phyloP scores from a whole-genome alignment of 1,140 invertebrate genomes.

The Philopotamus ludificatus region DNA sequence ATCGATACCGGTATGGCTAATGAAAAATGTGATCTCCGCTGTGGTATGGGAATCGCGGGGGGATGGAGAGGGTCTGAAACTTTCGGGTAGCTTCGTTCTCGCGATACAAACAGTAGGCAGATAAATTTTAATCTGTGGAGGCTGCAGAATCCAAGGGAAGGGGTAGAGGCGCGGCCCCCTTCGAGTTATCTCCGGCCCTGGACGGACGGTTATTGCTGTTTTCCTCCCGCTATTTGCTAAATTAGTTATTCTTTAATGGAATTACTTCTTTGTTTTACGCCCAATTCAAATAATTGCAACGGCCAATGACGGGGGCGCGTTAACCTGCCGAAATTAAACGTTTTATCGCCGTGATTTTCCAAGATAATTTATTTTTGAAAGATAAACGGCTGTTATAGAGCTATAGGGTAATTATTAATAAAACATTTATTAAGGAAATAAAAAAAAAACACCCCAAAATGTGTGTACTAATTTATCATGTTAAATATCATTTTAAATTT shows the following conservation, averaged over 20 bases:
- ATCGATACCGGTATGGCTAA: not conserved
- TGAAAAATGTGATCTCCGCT: slow-evolving; percentile 25
- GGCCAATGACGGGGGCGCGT: slow-evolving; percentile 12
- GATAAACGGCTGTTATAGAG: too few relatives aligned
- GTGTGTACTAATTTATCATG: too few relatives aligned
- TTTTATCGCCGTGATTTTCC: not conserved
- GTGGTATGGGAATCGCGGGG: not conserved
- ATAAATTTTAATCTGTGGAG: slow-evolving; percentile 25
- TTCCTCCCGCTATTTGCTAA: slow-evolving; percentile 30
- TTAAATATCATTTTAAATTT: too few relatives aligned
- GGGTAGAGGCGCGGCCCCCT: too few relatives aligned
- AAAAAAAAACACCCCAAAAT: too few relatives aligned
- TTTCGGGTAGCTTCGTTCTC: not conserved
- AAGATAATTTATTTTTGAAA: too few relatives aligned
- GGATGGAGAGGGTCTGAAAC: not conserved
- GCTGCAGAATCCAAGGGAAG: not conserved
- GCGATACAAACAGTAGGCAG: slow-evolving; percentile 12
- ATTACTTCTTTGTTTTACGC: slow-evolving; percentile 26
- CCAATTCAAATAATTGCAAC: slow-evolving; percentile 15
- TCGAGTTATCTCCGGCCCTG: slow-evolving; percentile 14
- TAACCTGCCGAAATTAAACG: not conserved
- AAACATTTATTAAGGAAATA: too few relatives aligned
- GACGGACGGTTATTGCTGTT: slow-evolving; percentile 33
- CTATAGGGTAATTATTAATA: too few relatives aligned
- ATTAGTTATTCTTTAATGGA: slow-evolving; percentile 37